phyloP scores from a whole-genome alignment of 2,888 invertebrate genomes.

The Pristionchus mayeri region DNA sequence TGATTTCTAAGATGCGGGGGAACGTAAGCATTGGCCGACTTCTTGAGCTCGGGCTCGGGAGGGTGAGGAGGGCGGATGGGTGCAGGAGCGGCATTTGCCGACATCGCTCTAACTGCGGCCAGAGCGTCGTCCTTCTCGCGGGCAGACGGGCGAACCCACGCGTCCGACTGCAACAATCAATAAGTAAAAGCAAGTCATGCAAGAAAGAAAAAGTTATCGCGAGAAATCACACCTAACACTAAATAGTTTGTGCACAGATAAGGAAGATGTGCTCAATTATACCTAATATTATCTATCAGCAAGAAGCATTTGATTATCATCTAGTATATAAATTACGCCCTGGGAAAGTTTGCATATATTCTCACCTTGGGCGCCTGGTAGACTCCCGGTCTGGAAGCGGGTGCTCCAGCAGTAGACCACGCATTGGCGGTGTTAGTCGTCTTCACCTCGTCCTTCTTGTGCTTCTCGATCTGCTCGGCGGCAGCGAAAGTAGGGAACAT shows the following conservation, averaged over 20 bases:
- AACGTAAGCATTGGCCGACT: conserved; percentile 58
- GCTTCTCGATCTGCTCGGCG: conserved; percentile 69
- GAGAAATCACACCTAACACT: neutral
- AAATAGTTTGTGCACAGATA: no score
- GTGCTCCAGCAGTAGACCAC: conserved; percentile 28
- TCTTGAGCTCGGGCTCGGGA: conserved; percentile 38
- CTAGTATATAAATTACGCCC: no score
- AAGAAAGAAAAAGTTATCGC: neutral
- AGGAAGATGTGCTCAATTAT: no score
- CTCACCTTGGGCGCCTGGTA: conserved; percentile 23
- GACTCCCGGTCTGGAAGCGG: conserved; percentile 8
- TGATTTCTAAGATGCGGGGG: conserved; percentile 65
- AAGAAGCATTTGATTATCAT: no score
- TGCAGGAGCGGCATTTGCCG: conserved; percentile 45
- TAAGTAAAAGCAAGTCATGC: neutral
- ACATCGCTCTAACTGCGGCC: conserved; percentile 49
- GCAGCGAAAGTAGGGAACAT: conserved; percentile 71
- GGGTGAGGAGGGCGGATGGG: conserved; percentile 51
- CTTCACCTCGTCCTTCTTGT: conserved; percentile 58
- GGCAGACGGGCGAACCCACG: conserved; percentile 28
- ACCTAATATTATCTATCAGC: no score
- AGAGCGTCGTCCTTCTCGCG: conserved; percentile 44
- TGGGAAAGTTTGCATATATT: no score
- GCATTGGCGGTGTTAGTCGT: no score
- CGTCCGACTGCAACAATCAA: neutral